Evolutionary conservation across 1,140 invertebrate genomes (phyloP), one percentile per base, ranked within the genome.

Genomic region (Mactra quadrangularis): DNA sequence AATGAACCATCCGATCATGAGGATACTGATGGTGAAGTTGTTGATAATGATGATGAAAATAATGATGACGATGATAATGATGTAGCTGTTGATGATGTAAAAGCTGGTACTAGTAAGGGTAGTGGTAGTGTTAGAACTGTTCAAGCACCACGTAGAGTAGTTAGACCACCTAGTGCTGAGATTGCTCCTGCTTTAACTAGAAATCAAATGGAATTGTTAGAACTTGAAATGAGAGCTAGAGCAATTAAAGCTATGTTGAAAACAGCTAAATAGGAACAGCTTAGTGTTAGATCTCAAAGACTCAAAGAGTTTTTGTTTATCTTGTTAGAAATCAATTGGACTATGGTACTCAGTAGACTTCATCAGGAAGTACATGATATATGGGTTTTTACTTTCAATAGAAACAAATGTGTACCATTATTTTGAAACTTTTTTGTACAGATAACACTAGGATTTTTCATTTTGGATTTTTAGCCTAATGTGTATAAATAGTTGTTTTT

Each of bases 231-330:
- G 93, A 91, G 94, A 86, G 93, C 93, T 0, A 85, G 93, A 41
- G 93, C 93, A 31, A 94, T 94, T 82, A 94, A 94, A 87, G 92
- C 94, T 57, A 93, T 94, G 90, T 85, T 94, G 31, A 90, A 90
- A 59, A 88, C 86, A 35, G 83, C 70, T 50, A 62, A 57, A 55
- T 55, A 17, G 47, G 31, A 60, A 31, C 27, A 31, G 57, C n/a
- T n/a, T n/a, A n/a, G n/a, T n/a, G n/a, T n/a, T n/a, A n/a, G n/a
- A n/a, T n/a, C n/a, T n/a, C n/a, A n/a, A n/a, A n/a, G n/a, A n/a
- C n/a, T n/a, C n/a, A n/a, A n/a, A n/a, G n/a, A n/a, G n/a, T n/a
- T n/a, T n/a, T n/a, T n/a, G n/a, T n/a, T n/a, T n/a, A n/a, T n/a
- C n/a, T n/a, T n/a, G n/a, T n/a, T n/a, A n/a, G n/a, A n/a, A n/a